A percentile compares a stretch with the other conserved stretches of the same genome.
Conservation (phyloP, 2,797 vertebrate genomes). For the Bradypodion ventrale region DNA sequence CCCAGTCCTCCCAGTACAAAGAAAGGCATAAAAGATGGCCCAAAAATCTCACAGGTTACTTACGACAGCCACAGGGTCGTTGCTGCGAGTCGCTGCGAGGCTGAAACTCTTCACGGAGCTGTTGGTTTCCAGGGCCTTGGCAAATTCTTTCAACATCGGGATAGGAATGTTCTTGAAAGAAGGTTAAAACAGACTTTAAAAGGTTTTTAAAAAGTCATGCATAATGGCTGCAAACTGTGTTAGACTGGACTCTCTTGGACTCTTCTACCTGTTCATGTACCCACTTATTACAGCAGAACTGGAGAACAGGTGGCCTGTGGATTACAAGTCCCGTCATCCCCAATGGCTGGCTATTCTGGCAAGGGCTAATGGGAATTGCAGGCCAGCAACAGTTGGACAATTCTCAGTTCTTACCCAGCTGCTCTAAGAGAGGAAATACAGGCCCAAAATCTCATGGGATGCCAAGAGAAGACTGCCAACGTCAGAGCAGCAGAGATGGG, state of each 20-base stretch:
- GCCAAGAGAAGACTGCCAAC: too few relatives aligned
- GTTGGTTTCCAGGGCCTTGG: conserved; percentile 94
- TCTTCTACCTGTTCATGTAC: too few relatives aligned
- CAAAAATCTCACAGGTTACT: conserved; percentile 60
- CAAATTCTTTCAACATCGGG: conserved; percentile 93
- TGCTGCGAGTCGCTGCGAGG: conserved; percentile 94
- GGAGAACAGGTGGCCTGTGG: not conserved
- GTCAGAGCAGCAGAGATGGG: too few relatives aligned
- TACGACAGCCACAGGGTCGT: conserved; percentile 93
- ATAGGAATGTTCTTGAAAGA: conserved; percentile 93
- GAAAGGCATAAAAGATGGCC: not conserved
- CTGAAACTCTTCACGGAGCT: conserved; percentile 89
- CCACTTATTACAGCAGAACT: too few relatives aligned
- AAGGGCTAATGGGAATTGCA: too few relatives aligned
- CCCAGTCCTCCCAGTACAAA: too few relatives aligned
- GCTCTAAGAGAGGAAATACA: not conserved
- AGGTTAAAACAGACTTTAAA: conserved; percentile 59
- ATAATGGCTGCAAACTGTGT: too few relatives aligned
- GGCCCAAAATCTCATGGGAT: not conserved
- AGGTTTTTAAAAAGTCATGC: too few relatives aligned
- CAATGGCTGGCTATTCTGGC: too few relatives aligned
- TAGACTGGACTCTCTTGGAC: not conserved
- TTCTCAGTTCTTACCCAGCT: not conserved
- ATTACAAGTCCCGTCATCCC: too few relatives aligned
- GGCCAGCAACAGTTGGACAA: too few relatives aligned